Conservation (phyloP, 2,888 invertebrate species). For the Heteropelma amictum region DNA sequence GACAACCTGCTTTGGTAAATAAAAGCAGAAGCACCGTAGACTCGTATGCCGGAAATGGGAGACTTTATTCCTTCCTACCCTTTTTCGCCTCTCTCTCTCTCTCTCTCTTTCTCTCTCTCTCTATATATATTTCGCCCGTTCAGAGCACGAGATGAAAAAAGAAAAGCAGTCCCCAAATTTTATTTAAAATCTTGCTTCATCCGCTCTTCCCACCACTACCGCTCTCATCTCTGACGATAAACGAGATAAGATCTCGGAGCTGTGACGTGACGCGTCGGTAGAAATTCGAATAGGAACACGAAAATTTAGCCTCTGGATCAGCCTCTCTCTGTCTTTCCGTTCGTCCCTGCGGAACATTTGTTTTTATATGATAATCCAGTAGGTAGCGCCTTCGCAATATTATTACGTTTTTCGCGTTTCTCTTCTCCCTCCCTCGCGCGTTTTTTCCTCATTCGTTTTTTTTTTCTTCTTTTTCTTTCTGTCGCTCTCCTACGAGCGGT, state of each 20-base stretch:
- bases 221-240: constrained; percentile 22
- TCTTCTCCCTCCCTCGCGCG: constrained; percentile 42
- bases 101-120: constrained; percentile 21
- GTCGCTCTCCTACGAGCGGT: constrained; percentile 42
- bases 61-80: constrained; percentile 14
- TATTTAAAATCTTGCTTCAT: constrained; percentile 53
- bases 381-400: constrained; percentile 59
- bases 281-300: constrained; percentile 47
- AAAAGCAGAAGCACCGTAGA: constrained; percentile 22
- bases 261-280: constrained; percentile 43
- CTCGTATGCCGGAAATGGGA: constrained; percentile 25
- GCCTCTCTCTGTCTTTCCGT: constrained; percentile 28
- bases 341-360: constrained; percentile 59
- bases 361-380: constrained; percentile 63
- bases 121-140: too few relatives aligned
- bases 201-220: constrained; percentile 11
- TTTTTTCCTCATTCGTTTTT: constrained; percentile 22
- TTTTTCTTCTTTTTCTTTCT: too few relatives aligned
- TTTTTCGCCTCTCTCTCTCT: constrained; percentile 30
- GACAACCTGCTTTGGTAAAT: constrained; percentile 37
- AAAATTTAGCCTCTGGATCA: constrained; percentile 43
- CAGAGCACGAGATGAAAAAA: constrained; percentile 21
- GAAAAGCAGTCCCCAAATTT: constrained; percentile 49
- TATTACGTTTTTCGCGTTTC: constrained; percentile 59
- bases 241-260: constrained; percentile 49